Percentiles rank a stretch among this genome's conserved stretches.
Conservation (phyloP, 2,797 vertebrate genomes). For the Uromys caudimaculatus region DNA sequence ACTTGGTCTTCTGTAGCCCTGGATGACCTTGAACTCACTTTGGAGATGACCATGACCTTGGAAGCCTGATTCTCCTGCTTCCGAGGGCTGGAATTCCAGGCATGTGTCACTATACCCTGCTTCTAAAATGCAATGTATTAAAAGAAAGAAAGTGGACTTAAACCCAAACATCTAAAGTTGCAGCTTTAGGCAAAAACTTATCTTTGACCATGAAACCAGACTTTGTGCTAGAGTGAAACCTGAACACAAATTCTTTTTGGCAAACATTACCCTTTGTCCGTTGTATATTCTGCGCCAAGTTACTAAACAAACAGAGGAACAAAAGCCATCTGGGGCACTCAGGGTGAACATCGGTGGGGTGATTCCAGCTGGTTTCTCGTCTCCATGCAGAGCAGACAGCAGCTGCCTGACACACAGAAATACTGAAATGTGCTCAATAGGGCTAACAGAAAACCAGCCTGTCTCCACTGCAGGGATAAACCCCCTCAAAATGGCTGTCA, state of each 20-base stretch:
- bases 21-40: neutral
- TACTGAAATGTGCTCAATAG: conserved; percentile 40
- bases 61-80: neutral
- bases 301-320: conserved; percentile 46
- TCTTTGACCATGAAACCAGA: conserved; percentile 43
- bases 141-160: conserved; percentile 14
- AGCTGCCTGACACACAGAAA: conserved; percentile 36
- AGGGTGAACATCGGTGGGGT: neutral
- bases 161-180: conserved; percentile 16
- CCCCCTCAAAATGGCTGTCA: conserved; percentile 47
- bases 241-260: conserved; percentile 13
- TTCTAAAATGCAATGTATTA: conserved; percentile 5
- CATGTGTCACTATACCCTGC: neutral
- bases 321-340: conserved; percentile 41
- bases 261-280: neutral
- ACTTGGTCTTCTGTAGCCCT: neutral
- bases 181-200: conserved; percentile 45
- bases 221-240: conserved; percentile 9
- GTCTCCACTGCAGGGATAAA: conserved; percentile 50
- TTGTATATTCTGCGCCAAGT: conserved; percentile 35
- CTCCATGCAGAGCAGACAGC: neutral
- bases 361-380: conserved; percentile 31
- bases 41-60: neutral
- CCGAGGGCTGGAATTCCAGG: neutral
- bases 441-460: conserved; percentile 24